These are phyloP conservation scores for Heliconius ethilla DNA, from an alignment of 2,888 invertebrate species.

Conservation along the genomic window DNA sequence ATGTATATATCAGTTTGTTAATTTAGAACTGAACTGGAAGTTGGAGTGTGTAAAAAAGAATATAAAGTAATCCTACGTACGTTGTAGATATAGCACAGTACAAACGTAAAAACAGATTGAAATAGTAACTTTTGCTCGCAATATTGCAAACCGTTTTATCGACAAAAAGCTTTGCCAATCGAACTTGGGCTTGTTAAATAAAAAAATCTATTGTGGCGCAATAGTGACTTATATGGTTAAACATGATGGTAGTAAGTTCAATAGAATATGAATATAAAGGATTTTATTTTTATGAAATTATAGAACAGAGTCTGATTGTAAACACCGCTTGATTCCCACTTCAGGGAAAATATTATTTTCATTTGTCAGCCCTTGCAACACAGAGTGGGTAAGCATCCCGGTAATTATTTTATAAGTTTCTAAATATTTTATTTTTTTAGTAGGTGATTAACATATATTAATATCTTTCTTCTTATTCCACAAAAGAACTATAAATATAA, in stretches of 20 bases:
- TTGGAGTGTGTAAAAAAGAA: neutral
- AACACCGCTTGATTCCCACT: too few species aligned
- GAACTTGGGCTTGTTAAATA: neutral
- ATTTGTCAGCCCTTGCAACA: too few species aligned
- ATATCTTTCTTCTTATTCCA: neutral
- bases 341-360: too few species aligned
- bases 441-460: neutral
- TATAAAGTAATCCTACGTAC: neutral
- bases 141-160: neutral
- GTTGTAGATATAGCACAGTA: neutral
- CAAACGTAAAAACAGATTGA: neutral
- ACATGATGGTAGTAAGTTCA: neutral
- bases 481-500: neutral
- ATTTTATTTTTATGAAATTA: neutral
- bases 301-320: too few species aligned
- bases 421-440: too few species aligned
- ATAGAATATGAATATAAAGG: neutral
- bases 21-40: neutral
- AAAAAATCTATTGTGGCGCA: neutral
- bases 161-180: neutral
- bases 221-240: neutral
- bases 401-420: too few species aligned
- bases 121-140: neutral
- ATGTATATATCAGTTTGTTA: neutral
- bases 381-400: too few species aligned